Evolutionary conservation across 2,797 vertebrate species (phyloP).

Genomic region (Microctenopoma stevenorrisi): DNA sequence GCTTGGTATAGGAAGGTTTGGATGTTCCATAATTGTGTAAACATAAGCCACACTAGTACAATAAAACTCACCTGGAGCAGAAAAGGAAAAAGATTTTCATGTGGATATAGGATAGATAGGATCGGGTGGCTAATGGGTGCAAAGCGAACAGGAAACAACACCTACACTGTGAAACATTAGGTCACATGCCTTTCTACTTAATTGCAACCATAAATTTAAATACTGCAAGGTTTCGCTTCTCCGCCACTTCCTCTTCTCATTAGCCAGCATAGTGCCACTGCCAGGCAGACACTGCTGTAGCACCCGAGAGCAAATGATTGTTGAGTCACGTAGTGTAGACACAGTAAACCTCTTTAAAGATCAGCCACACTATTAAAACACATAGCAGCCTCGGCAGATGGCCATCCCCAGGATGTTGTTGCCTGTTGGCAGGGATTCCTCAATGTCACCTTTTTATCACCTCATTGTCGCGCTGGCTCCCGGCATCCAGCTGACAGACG

Average conservation of each 20-base stretch:
- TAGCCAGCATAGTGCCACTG: not conserved
- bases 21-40: too few species aligned
- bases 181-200: not conserved
- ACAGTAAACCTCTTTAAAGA: constrained; percentile 30
- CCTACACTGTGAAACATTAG: not conserved
- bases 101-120: constrained; percentile 32
- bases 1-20: too few species aligned
- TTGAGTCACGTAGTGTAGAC: constrained; percentile 26
- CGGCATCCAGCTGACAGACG: constrained; percentile 52
- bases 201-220: not conserved
- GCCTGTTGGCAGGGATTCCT: constrained; percentile 54
- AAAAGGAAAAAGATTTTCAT: constrained; percentile 5
- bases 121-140: constrained; percentile 11
- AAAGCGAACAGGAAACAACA: constrained; percentile 14
- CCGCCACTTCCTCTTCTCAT: not conserved
- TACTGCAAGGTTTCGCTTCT: not conserved
- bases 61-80: too few species aligned
- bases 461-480: constrained; percentile 69
- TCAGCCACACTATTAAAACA: constrained; percentile 29
- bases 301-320: constrained; percentile 42
- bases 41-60: too few species aligned
- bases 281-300: not conserved
- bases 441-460: constrained; percentile 73
- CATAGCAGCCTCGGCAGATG: constrained; percentile 58
- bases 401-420: constrained; percentile 50